A percentile compares a stretch with the other conserved stretches of the same genome.
Conservation (phyloP, 2,888 invertebrate species). For the Sturmia bella region DNA sequence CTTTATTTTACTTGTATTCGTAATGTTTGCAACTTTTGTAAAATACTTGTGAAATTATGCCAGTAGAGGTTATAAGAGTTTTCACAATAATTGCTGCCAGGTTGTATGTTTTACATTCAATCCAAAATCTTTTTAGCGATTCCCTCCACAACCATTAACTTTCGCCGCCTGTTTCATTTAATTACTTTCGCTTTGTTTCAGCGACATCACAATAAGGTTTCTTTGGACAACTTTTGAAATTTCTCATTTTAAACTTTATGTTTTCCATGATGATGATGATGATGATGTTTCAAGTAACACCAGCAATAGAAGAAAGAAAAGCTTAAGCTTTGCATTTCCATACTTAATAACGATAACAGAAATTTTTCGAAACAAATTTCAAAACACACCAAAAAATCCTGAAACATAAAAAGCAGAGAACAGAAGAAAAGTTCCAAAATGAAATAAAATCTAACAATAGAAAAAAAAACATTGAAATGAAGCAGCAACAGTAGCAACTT, state of each 20-base stretch:
- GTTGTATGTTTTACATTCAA: too few species aligned
- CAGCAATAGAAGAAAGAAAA: slow-evolving; percentile 23
- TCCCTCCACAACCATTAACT: not conserved
- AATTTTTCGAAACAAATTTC: slow-evolving; percentile 39
- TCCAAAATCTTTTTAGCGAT: not conserved
- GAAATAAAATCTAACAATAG: slow-evolving; percentile 43
- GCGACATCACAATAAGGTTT: slow-evolving; percentile 63
- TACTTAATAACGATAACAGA: slow-evolving; percentile 52
- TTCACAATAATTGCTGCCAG: too few species aligned
- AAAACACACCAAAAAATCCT: slow-evolving; percentile 5
- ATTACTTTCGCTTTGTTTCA: slow-evolving; percentile 43
- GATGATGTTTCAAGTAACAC: slow-evolving; percentile 19
- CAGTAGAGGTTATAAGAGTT: too few species aligned
- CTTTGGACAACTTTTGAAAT: slow-evolving; percentile 53
- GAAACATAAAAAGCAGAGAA: not conserved
- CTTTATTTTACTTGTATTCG: too few species aligned
- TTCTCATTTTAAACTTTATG: slow-evolving; percentile 64
- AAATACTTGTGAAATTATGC: too few species aligned
- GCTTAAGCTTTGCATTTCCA: slow-evolving; percentile 63
- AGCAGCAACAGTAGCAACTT: slow-evolving; percentile 37
- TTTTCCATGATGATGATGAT: slow-evolving; percentile 26
- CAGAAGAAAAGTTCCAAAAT: slow-evolving; percentile 48
- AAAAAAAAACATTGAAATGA: slow-evolving; percentile 11
- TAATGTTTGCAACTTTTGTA: too few species aligned
- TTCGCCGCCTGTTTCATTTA: not conserved